These are phyloP conservation scores for Drosophila quinaria DNA, from an alignment of 2,888 invertebrate genomes.

Conservation along the genomic window DNA sequence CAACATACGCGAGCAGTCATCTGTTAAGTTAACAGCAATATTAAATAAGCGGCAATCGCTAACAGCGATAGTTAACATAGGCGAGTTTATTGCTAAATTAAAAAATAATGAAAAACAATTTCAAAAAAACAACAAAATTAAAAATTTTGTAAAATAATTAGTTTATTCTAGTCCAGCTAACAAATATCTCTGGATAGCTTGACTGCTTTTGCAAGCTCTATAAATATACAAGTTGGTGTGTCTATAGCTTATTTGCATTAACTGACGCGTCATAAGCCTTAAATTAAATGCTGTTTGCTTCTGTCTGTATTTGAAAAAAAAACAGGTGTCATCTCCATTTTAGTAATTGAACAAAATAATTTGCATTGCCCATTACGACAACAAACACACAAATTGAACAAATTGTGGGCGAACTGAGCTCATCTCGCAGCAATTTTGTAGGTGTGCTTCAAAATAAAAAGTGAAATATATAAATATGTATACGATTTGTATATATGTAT, in stretches of 20 bases:
- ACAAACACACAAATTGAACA: slow-evolving; percentile 44
- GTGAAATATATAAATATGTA: slow-evolving; percentile 34
- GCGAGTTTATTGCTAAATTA: slow-evolving; percentile 23
- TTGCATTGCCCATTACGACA: slow-evolving; percentile 45
- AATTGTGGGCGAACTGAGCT: slow-evolving; percentile 71
- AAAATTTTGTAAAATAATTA: no score
- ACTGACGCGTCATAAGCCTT: slow-evolving; percentile 40
- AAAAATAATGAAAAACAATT: no score
- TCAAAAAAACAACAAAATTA: no score
- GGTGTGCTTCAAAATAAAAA: slow-evolving; percentile 51
- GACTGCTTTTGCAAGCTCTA: slow-evolving; percentile 41
- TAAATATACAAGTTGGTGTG: not conserved
- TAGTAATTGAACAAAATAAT: slow-evolving; percentile 64
- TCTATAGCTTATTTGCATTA: slow-evolving; percentile 43
- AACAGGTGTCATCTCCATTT: slow-evolving; percentile 76
- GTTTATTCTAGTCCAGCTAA: slow-evolving; percentile 8
- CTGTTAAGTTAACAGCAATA: slow-evolving; percentile 13
- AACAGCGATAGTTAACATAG: slow-evolving; percentile 14
- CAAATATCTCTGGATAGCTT: slow-evolving; percentile 38
- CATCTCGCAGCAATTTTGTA: slow-evolving; percentile 71
- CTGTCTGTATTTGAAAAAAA: slow-evolving; percentile 34
- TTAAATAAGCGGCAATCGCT: slow-evolving; percentile 18
- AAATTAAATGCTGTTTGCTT: slow-evolving; percentile 16
- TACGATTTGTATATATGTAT: slow-evolving; percentile 15
- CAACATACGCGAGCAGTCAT: slow-evolving; percentile 4